Evolutionary conservation across 2,113 vertebrate species (phyloP).

Genomic region (Bos javanicus): DNA sequence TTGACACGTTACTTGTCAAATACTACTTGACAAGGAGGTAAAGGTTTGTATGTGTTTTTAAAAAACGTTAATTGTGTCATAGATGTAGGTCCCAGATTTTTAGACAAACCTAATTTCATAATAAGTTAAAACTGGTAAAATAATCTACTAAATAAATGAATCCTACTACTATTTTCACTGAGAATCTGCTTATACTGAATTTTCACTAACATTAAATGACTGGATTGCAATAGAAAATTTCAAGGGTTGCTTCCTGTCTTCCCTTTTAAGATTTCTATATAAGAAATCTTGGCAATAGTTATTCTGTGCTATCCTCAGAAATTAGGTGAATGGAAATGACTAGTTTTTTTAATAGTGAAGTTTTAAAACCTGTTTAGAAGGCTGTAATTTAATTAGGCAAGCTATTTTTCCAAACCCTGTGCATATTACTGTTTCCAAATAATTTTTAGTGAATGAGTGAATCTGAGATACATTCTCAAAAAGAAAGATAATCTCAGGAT

Average conservation of each 20-base stretch:
- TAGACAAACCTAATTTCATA: not conserved
- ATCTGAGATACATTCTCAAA: not conserved
- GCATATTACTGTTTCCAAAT: not conserved
- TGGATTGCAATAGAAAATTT: not conserved
- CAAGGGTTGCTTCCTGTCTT: not conserved
- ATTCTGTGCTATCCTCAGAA: conserved; percentile 1
- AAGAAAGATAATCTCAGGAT: not conserved
- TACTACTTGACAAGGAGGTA: not conserved
- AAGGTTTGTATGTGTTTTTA: not conserved
- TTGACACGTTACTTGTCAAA: not conserved
- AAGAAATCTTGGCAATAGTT: not conserved
- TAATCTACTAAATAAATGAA: not conserved
- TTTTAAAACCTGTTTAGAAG: conserved; percentile 28
- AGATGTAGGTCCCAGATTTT: not conserved
- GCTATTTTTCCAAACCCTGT: not conserved
- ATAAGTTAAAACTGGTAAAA: not conserved
- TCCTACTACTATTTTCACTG: not conserved
- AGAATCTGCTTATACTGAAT: conserved; percentile 12
- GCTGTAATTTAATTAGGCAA: not conserved
- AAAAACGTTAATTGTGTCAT: not conserved
- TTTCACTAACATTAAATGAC: not conserved
- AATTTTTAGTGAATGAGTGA: not conserved
- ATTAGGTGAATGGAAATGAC: not conserved
- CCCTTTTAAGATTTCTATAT: not conserved
- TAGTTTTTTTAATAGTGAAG: not conserved